Evolutionary conservation across 2,113 vertebrate species (phyloP).

Genomic region (Microcebus jonahi): DNA sequence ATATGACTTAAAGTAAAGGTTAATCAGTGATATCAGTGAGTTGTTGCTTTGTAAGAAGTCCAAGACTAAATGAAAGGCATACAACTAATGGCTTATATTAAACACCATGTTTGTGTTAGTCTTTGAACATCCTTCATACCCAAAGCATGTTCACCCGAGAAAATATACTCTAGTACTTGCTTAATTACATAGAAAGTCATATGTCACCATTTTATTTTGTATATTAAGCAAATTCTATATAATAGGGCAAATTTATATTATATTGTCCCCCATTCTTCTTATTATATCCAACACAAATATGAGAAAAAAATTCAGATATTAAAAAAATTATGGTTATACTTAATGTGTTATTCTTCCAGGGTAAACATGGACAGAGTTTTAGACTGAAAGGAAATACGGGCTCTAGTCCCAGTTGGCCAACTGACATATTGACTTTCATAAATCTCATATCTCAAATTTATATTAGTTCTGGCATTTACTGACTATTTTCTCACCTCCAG

Average conservation of each 20-base stretch:
- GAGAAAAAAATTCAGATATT: background rate
- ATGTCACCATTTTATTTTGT: background rate
- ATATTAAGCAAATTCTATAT: background rate
- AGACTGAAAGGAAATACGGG: constrained; percentile 44
- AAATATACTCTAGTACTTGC: background rate
- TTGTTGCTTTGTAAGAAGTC: background rate
- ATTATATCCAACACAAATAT: background rate
- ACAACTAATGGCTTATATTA: background rate
- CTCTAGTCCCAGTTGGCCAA: background rate
- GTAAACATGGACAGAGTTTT: constrained; percentile 56
- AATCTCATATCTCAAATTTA: constrained; percentile 64
- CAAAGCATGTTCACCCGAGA: background rate
- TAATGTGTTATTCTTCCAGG: constrained; percentile 42
- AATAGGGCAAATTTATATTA: background rate
- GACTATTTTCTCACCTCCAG: constrained; percentile 21
- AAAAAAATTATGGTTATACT: background rate
- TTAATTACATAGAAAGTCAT: constrained; percentile 39
- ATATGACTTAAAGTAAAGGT: background rate
- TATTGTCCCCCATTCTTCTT: background rate
- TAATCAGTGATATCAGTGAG: background rate
- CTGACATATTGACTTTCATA: constrained; percentile 61
- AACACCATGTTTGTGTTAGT: background rate
- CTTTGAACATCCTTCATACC: background rate
- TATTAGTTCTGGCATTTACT: constrained; percentile 61
- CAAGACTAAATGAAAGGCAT: background rate